Percentiles rank a stretch among this genome's conserved stretches.
These are phyloP conservation scores for Drosophila subquinaria DNA, from an alignment of 2,888 invertebrate species.

Conservation along the genomic window DNA sequence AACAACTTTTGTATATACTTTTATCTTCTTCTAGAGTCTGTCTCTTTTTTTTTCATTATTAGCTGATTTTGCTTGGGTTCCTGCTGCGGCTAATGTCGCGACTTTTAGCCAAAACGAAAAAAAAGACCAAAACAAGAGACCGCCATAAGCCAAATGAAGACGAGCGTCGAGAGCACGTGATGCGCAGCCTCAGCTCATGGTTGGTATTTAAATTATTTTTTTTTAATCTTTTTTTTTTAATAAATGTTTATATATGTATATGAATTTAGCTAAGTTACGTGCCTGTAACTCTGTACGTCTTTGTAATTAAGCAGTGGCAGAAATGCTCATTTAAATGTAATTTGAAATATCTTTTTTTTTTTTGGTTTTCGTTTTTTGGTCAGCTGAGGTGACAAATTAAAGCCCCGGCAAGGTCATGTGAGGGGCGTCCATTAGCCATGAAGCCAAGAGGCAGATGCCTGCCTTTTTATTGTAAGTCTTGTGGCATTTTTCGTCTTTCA, in stretches of 20 bases:
- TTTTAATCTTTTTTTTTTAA: conserved; percentile 20
- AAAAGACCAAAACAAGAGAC: conserved; percentile 15
- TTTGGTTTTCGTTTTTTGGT: conserved; percentile 31
- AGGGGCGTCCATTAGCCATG: conserved; percentile 81
- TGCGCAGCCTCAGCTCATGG: conserved; percentile 49
- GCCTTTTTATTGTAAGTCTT: conserved; percentile 35
- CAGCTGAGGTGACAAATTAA: conserved; percentile 77
- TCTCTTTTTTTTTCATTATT: conserved; percentile 19
- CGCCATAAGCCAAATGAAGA: conserved; percentile 42
- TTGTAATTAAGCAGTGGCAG: conserved; percentile 66
- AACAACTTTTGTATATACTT: conserved; percentile 60
- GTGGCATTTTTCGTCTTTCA: conserved; percentile 43
- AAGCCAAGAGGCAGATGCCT: conserved; percentile 37
- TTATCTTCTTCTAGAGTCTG: conserved; percentile 5
- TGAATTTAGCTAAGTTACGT: conserved; percentile 7
- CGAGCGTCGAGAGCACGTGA: conserved; percentile 66
- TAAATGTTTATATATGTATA: conserved; percentile 4
- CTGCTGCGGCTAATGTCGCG: conserved; percentile 52
- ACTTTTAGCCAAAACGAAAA: conserved; percentile 18
- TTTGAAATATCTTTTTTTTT: conserved; percentile 49
- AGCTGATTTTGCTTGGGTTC: conserved; percentile 46
- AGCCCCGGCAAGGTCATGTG: conserved; percentile 74
- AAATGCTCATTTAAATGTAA: conserved; percentile 79
- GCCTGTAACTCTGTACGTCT: conserved; percentile 26
- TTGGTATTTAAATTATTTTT: conserved; percentile 30